Percentiles rank a stretch among this genome's conserved stretches.
Conservation (phyloP, 2,113 vertebrate species). For the Danio rerio region DNA sequence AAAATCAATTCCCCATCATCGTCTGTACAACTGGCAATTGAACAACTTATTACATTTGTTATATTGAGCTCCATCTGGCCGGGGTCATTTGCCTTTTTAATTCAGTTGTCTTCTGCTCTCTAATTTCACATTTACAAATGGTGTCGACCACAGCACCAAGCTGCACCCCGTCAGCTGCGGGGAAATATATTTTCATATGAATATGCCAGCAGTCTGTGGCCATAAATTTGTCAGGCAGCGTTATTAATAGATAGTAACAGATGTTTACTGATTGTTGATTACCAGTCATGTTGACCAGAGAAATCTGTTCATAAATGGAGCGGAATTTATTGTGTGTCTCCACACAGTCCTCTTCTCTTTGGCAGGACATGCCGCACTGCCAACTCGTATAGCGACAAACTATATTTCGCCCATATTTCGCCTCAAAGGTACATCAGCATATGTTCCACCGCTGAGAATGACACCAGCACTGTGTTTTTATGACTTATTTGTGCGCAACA, state of each 20-base stretch:
- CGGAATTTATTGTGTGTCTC: conserved; percentile 72
- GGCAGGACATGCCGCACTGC: conserved; percentile 56
- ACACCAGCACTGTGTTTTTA: conserved; percentile 48
- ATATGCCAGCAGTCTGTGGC: conserved; percentile 67
- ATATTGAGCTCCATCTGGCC: conserved; percentile 82
- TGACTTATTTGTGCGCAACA: conserved; percentile 60
- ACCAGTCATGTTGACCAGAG: conserved; percentile 80
- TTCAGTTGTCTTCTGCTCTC: conserved; percentile 81
- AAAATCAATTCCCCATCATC: conserved; percentile 72
- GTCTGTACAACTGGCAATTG: conserved; percentile 80
- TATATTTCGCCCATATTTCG: conserved; percentile 47
- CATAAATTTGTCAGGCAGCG: conserved; percentile 72
- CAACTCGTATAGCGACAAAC: conserved; percentile 53
- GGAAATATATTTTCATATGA: conserved; percentile 73
- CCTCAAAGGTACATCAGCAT: conserved; percentile 56
- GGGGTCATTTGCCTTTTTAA: conserved; percentile 81
- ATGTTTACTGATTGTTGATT: conserved; percentile 86
- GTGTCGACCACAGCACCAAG: conserved; percentile 72
- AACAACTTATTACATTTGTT: conserved; percentile 83
- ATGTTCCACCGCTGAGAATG: conserved; percentile 55
- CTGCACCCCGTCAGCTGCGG: conserved; percentile 74
- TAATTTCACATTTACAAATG: conserved; percentile 82
- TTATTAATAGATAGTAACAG: conserved; percentile 85
- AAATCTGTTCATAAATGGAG: conserved; percentile 84
- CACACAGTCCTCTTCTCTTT: conserved; percentile 59